Conservation (phyloP, 64 coral and sea anemone genomes). For the Montipora cactus region DNA sequence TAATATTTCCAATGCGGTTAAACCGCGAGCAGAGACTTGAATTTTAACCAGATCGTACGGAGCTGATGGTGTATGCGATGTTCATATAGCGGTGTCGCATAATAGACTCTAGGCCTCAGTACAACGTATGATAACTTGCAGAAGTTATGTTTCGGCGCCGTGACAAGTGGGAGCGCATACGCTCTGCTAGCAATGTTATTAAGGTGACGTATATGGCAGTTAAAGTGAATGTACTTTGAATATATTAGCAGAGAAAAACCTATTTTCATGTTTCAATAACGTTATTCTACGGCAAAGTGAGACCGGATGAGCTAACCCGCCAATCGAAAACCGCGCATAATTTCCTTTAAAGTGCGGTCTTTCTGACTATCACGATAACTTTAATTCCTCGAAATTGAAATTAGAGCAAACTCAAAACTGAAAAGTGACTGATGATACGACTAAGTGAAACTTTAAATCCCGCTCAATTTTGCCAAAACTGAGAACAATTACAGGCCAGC, state of each 20-base stretch:
- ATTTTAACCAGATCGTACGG: slow-evolving; percentile 1
- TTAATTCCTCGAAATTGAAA: neutral
- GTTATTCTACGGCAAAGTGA: neutral
- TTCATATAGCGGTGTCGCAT: neutral
- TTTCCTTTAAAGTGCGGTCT: neutral
- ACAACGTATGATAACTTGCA: neutral
- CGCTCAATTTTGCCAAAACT: too few relatives aligned
- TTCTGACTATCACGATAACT: neutral
- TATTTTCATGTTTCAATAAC: neutral
- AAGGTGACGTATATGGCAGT: neutral
- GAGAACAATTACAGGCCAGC: too few relatives aligned
- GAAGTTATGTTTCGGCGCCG: neutral
- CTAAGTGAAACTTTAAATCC: too few relatives aligned
- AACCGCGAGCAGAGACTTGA: neutral
- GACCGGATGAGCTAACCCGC: slow-evolving; percentile 5
- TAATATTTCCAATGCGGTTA: slow-evolving; percentile 5
- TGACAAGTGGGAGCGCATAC: neutral
- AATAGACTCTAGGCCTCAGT: too few relatives aligned
- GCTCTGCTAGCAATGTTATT: neutral
- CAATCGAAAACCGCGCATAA: neutral
- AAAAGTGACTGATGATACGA: neutral
- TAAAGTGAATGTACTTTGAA: neutral
- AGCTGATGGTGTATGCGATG: neutral
- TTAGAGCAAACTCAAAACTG: neutral
- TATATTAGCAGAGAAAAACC: slow-evolving; percentile 16